Evolutionary conservation across 2,888 invertebrate genomes (phyloP).

Genomic region (Leuctra nigra): DNA sequence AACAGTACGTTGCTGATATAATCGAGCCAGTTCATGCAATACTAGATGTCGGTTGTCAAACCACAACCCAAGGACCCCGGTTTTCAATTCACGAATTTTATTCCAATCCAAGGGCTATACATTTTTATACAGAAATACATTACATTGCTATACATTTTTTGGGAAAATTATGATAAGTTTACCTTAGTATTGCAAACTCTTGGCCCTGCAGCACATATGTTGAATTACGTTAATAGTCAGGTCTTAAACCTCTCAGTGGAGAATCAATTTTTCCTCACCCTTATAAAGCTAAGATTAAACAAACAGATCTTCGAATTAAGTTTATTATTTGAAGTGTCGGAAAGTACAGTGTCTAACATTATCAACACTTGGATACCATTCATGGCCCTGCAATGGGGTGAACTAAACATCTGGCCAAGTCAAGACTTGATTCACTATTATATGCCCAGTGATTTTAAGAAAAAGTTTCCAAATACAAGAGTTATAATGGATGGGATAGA

Average conservation of each 20-base stretch:
- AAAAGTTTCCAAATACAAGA: slow-evolving; percentile 27
- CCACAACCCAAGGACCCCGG: not conserved
- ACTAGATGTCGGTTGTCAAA: not conserved
- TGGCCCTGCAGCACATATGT: slow-evolving; percentile 10
- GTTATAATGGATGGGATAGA: slow-evolving; percentile 28
- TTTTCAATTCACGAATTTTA: not conserved
- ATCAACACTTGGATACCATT: slow-evolving; percentile 28
- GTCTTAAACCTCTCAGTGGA: slow-evolving; percentile 12
- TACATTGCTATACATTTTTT: no score
- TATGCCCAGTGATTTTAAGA: slow-evolving; percentile 29
- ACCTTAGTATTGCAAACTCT: slow-evolving; percentile 22
- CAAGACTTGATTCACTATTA: slow-evolving; percentile 27
- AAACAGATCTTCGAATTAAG: slow-evolving; percentile 24
- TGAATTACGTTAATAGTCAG: slow-evolving; percentile 21
- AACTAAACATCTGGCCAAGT: slow-evolving; percentile 28
- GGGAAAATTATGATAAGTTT: slow-evolving; percentile 25
- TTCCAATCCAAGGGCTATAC: slow-evolving; percentile 3
- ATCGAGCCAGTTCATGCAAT: not conserved
- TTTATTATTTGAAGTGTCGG: slow-evolving; percentile 24
- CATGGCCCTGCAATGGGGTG: slow-evolving; percentile 26
- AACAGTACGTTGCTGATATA: not conserved
- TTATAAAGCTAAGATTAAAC: slow-evolving; percentile 27
- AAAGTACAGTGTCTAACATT: slow-evolving; percentile 27
- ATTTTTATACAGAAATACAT: slow-evolving; percentile 25
- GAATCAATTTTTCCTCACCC: slow-evolving; percentile 24